Evolutionary conservation across 1,140 invertebrate genomes (phyloP).

Genomic region (Telenomus remus): DNA sequence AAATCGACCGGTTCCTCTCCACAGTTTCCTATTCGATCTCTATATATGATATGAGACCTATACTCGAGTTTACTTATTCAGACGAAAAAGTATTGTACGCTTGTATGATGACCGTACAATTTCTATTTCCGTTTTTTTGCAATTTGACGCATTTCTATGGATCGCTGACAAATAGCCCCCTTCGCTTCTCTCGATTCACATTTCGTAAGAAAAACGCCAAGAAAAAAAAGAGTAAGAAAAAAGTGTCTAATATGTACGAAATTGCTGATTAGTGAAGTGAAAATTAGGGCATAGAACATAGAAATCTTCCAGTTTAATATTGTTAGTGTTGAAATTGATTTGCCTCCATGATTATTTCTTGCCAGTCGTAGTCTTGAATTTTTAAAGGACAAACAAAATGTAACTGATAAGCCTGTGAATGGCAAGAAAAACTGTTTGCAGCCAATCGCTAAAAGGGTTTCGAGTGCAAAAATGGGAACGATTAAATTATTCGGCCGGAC

Average conservation of each 20-base stretch:
- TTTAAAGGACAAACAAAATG: no score
- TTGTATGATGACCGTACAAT: slow-evolving; percentile 8
- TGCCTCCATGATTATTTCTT: no score
- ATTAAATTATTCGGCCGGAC: slow-evolving; percentile 44
- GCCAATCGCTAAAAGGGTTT: not conserved
- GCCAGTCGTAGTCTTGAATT: no score
- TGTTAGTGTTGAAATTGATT: not conserved
- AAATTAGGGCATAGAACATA: not conserved
- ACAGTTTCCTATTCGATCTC: slow-evolving; percentile 17
- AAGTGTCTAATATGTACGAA: not conserved
- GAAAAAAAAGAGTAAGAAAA: not conserved
- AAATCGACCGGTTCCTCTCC: slow-evolving; percentile 3
- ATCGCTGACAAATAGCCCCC: slow-evolving; percentile 33
- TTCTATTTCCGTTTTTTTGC: slow-evolving; percentile 31
- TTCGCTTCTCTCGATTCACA: slow-evolving; percentile 11
- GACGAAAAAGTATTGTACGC: slow-evolving; percentile 25
- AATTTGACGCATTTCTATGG: slow-evolving; percentile 40
- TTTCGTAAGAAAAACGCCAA: slow-evolving; percentile 2
- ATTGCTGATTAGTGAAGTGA: slow-evolving; percentile 2
- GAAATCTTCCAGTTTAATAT: not conserved
- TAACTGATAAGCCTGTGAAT: no score
- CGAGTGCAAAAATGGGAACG: slow-evolving; percentile 26
- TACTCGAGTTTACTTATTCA: slow-evolving; percentile 35
- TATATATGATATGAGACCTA: slow-evolving; percentile 38
- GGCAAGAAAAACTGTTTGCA: not conserved